A percentile compares a stretch with the other conserved stretches of the same genome.
Evolutionary conservation across 2,797 vertebrate species (phyloP).

Genomic region (Momotus momota): DNA sequence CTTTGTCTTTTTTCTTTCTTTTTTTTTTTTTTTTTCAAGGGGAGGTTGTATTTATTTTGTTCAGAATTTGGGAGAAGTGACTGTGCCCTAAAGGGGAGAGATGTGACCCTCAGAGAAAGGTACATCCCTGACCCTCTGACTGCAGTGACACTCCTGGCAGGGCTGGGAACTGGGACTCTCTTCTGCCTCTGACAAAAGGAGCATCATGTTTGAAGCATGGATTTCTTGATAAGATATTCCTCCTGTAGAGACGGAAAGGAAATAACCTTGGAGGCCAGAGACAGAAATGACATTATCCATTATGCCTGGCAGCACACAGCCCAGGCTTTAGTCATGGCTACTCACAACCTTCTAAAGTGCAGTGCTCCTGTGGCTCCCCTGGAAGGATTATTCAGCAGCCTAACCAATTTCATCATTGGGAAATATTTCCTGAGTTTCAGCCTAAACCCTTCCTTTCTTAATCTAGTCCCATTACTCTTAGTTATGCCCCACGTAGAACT

Average conservation of each 20-base stretch:
- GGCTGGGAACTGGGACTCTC: background rate
- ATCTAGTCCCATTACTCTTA: constrained; percentile 48
- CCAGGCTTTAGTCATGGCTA: constrained; percentile 38
- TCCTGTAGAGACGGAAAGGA: background rate
- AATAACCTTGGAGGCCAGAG: constrained; percentile 25
- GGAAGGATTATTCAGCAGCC: constrained; percentile 40
- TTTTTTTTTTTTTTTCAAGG: background rate
- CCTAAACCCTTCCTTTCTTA: constrained; percentile 12
- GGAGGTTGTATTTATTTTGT: background rate
- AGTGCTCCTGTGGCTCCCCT: background rate
- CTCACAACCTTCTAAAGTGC: background rate
- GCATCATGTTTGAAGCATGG: background rate
- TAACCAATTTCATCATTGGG: background rate
- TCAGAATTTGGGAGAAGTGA: background rate
- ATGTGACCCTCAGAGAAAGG: background rate
- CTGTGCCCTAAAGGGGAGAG: background rate
- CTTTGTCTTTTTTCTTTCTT: background rate
- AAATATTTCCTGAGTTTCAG: constrained; percentile 33
- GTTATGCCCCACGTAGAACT: background rate
- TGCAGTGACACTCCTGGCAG: background rate
- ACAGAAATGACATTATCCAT: constrained; percentile 14
- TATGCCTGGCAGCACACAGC: background rate
- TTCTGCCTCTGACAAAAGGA: constrained; percentile 18
- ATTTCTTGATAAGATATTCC: constrained; percentile 14
- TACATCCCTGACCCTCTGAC: background rate